Evolutionary conservation across 2,113 vertebrate species (phyloP), one percentile per base, ranked within the genome.

Genomic region (Pomatostomus ruficeps): DNA sequence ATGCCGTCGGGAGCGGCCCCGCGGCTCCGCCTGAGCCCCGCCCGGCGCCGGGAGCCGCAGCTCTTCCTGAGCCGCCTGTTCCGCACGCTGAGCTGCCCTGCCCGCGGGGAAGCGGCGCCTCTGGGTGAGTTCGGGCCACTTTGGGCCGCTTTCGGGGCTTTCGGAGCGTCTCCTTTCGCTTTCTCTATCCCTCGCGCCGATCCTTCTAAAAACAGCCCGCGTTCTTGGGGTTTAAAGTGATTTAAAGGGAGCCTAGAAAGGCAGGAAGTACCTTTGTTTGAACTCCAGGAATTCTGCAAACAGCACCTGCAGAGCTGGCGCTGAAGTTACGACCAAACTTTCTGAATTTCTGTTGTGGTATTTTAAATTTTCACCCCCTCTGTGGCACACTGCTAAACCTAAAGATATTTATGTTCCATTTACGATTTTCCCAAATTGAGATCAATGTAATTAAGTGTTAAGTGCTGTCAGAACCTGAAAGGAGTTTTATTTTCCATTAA

Each of bases 11-110:
- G 5, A 52, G 75, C 46, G 75, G 58, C 73, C 1, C 54, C 70
- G 19, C 54, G 19, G 7, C 28, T 29, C 52, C 52, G 52, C 2
- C 71, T 9, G 9, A 33, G 57, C 28, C 29, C 38, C 13, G 1
- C 76, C 21, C 40, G 77, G 38, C 13, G 1, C 76, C 21, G 49
- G 77, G 42, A 13, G n/a, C 0, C 40, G 17, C 28, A 22, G 62
- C n/a, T 4, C 49, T 6, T 0, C 0, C 48, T 1, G 16, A 2
- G 6, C 6, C 13, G 33, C 21, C 0, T 0, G 4, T 6, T 0
- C 62, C 2, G 76, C 2, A 7, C 11, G 24, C 8, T 4, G 8
- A 15, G 3, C 26, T 4, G 67, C 38, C 18, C 51, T 11, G 77
- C 28, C 51, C 0, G 35, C 1, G 1, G 25, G 3, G 21, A 2